Percentiles rank a stretch among this genome's conserved stretches.
phyloP scores from a whole-genome alignment of 2,888 invertebrate species.

The Coleophora deauratella region DNA sequence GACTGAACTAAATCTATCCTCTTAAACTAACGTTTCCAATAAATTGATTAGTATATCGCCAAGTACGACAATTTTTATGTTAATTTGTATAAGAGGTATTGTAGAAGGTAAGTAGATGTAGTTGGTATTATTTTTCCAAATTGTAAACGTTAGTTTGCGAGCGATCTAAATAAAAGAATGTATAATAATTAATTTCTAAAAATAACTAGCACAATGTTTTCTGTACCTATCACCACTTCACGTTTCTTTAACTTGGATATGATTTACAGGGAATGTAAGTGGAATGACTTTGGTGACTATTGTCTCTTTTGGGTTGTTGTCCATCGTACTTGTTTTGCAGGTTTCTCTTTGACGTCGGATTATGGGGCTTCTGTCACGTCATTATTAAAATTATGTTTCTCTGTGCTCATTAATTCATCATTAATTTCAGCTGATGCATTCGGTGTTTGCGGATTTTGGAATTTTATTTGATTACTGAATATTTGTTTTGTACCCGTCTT shows the following conservation, averaged over 20 bases:
- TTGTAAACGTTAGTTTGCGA: constrained; percentile 31
- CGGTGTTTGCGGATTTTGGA: constrained; percentile 64
- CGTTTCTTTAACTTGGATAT: constrained; percentile 54
- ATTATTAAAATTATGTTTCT: constrained; percentile 42
- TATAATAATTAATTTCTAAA: constrained; percentile 54
- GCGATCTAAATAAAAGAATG: constrained; percentile 55
- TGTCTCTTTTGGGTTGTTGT: constrained; percentile 45
- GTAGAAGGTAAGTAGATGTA: constrained; percentile 4
- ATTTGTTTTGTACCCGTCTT: not conserved
- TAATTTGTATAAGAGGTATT: too few relatives aligned
- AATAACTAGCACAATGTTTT: constrained; percentile 58
- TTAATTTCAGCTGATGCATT: constrained; percentile 66
- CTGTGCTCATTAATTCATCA: constrained; percentile 48
- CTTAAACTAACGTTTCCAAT: constrained; percentile 35
- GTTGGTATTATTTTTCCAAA: not conserved
- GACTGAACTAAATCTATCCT: constrained; percentile 39
- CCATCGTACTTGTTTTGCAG: constrained; percentile 54
- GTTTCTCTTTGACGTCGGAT: constrained; percentile 60
- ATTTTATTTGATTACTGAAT: constrained; percentile 27
- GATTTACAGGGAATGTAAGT: constrained; percentile 67
- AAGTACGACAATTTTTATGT: not conserved
- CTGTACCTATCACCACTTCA: constrained; percentile 68
- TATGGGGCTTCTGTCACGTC: constrained; percentile 68
- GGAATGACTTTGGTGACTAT: constrained; percentile 66
- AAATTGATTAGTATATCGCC: not conserved